Percentiles rank a stretch among this genome's conserved stretches.
Conservation (phyloP, 2,113 vertebrate genomes). For the Cepphus grylle region DNA sequence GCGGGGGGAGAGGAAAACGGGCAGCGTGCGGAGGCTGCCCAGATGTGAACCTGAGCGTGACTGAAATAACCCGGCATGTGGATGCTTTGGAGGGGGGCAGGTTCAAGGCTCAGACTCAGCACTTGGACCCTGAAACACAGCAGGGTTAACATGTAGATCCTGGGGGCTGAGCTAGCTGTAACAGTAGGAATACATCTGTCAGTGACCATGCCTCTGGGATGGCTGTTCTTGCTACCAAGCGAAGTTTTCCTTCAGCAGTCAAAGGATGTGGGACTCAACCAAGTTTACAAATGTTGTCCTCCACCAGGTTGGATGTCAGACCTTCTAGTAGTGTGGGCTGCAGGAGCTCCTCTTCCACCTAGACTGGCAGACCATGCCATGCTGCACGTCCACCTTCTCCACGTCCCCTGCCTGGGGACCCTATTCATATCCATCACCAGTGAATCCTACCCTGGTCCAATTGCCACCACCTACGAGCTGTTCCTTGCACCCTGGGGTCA, state of each 20-base stretch:
- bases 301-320: neutral
- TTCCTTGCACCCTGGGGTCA: neutral
- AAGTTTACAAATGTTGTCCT: neutral
- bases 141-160: neutral
- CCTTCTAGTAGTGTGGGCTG: neutral
- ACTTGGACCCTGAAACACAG: neutral
- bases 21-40: rapidly evolving
- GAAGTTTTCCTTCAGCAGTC: neutral
- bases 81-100: neutral
- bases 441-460: neutral
- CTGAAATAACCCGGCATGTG: neutral
- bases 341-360: neutral
- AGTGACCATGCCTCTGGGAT: neutral
- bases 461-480: neutral
- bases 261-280: neutral
- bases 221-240: neutral
- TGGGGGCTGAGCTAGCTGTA: neutral
- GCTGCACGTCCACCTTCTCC: neutral
- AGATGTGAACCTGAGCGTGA: rapidly evolving
- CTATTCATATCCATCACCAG: neutral
- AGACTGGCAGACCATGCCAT: too few species aligned
- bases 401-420: neutral
- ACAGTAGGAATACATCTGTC: too few species aligned
- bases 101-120: neutral
- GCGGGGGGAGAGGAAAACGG: neutral